Evolutionary conservation across 1,140 invertebrate species (phyloP).

Genomic region (Oryzaephilus surinamensis): DNA sequence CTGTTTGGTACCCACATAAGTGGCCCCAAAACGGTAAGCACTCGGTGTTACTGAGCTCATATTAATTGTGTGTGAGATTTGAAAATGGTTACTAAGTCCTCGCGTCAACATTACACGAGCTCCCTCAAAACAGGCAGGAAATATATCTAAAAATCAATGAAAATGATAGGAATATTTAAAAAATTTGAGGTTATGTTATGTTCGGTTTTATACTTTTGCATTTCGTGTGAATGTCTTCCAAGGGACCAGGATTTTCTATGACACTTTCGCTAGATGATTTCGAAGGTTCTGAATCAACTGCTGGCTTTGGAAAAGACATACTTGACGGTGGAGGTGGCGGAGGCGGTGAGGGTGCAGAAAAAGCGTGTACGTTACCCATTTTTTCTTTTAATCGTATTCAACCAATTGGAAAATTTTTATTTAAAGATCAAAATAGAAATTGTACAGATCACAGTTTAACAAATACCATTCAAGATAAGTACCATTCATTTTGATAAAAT

Average conservation of each 20-base stretch:
- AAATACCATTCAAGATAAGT: too few species aligned
- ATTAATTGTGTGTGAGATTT: constrained; percentile 87
- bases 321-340: constrained; percentile 19
- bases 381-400: constrained; percentile 5
- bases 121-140: constrained; percentile 94
- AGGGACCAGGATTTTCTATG: constrained; percentile 78
- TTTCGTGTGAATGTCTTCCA: constrained; percentile 95
- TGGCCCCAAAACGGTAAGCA: constrained; percentile 94
- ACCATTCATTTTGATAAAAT: too few species aligned
- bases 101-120: constrained; percentile 93
- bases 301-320: constrained; percentile 13
- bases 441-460: too few species aligned
- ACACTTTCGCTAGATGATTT: too few species aligned
- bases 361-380: constrained; percentile 36
- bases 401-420: too few species aligned
- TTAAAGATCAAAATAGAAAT: too few species aligned
- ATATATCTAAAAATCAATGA: constrained; percentile 87
- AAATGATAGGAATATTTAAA: constrained; percentile 15
- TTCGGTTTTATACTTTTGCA: constrained; percentile 76
- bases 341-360: constrained; percentile 28
- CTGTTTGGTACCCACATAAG: constrained; percentile 89
- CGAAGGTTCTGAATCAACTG: too few species aligned
- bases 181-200: constrained; percentile 21
- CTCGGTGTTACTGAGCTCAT: constrained; percentile 78
- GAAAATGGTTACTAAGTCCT: constrained; percentile 97